These are phyloP conservation scores for Pocota personata DNA, from an alignment of 2,888 invertebrate species.

Conservation along the genomic window DNA sequence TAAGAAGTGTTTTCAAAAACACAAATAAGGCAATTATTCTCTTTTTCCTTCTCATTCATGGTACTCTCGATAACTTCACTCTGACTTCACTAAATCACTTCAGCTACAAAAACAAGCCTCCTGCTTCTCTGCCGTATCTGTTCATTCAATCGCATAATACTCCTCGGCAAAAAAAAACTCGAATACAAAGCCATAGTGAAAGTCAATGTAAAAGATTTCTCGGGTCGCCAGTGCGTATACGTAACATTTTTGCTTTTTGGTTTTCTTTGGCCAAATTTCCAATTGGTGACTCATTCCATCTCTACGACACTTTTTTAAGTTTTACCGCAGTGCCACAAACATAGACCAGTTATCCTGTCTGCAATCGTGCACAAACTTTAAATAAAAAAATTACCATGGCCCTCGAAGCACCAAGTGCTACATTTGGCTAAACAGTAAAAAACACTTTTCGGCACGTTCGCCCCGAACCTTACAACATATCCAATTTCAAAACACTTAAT, in stretches of 20 bases:
- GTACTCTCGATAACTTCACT: no score
- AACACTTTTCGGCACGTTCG: slow-evolving; percentile 21
- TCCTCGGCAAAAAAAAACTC: background rate
- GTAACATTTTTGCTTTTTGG: slow-evolving; percentile 21
- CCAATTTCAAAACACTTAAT: slow-evolving; percentile 51
- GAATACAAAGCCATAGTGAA: background rate
- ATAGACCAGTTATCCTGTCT: background rate
- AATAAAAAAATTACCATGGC: background rate
- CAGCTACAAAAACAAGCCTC: background rate
- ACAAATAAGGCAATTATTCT: background rate
- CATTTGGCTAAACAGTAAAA: slow-evolving; percentile 27
- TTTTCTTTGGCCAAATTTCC: slow-evolving; percentile 19
- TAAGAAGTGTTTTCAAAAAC: background rate
- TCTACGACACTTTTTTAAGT: background rate
- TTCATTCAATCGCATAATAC: background rate
- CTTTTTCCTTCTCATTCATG: no score
- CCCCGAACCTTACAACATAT: slow-evolving; percentile 13
- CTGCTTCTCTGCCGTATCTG: background rate
- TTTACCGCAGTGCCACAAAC: background rate
- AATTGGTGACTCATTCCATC: slow-evolving; percentile 10
- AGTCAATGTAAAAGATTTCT: slow-evolving; percentile 1
- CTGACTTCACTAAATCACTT: no score
- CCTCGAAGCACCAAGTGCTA: slow-evolving; percentile 1
- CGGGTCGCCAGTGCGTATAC: slow-evolving; percentile 52
- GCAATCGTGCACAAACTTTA: background rate